Percentiles rank a stretch among this genome's conserved stretches.
Conservation (phyloP, 2,113 vertebrate genomes). For the Labeo rohita region DNA sequence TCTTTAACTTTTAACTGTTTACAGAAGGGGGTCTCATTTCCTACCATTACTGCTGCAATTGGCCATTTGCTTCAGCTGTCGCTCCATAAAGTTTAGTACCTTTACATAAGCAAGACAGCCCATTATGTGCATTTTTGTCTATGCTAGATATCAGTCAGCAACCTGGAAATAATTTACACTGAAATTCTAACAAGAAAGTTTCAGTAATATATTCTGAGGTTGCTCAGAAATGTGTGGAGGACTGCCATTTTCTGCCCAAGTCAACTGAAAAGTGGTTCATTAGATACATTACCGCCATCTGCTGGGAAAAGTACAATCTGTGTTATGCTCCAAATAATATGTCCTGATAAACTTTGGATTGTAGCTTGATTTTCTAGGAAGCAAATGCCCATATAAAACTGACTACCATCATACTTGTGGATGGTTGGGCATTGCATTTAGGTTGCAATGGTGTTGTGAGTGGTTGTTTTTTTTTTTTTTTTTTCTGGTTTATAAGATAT, state of each 20-base stretch:
- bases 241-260: constrained; percentile 10
- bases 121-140: neutral
- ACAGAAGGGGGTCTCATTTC: constrained; percentile 38
- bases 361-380: neutral
- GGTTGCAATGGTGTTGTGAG: too few species aligned
- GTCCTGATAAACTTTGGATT: neutral
- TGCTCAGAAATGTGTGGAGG: neutral
- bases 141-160: neutral
- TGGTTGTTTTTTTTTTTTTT: neutral
- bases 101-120: neutral
- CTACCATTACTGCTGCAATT: constrained; percentile 21
- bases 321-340: neutral
- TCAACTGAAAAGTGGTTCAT: constrained; percentile 22
- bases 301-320: constrained; percentile 48
- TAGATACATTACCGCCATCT: constrained; percentile 65
- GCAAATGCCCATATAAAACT: neutral
- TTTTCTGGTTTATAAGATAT: neutral
- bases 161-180: constrained; percentile 20
- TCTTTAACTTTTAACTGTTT: neutral
- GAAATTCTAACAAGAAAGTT: neutral
- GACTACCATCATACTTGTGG: too few species aligned
- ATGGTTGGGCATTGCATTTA: too few species aligned
- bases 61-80: constrained; percentile 48
- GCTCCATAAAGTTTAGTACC: neutral
- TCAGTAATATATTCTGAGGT: constrained; percentile 4